Evolutionary conservation across 2,888 invertebrate genomes (phyloP), one percentile per base, ranked within the genome.

Genomic region (Notodonta dromedarius): DNA sequence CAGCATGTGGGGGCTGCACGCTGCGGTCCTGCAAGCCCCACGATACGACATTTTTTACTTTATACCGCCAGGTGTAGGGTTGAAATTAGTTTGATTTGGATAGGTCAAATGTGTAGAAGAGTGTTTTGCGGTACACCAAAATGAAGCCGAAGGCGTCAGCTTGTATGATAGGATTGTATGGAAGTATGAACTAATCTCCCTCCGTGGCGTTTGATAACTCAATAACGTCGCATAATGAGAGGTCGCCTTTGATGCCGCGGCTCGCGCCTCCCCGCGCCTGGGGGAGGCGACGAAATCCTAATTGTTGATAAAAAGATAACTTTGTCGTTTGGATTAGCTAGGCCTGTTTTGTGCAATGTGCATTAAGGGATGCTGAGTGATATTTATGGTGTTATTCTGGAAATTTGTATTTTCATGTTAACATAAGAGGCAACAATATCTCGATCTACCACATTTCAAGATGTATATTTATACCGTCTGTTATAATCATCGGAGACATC

Each of bases 301-400:
- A 93, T 93, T 93, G 90, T 83, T 92, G 93, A 93, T 93, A 93
- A 92, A 93, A 93, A 93, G 93, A 93, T 93, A 93, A 91, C 87
- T 89, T 87, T 86, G 81, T 80, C 79, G 78, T 81, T 24, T 77
- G 73, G 66, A 69, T 80, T 76, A 76, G 54, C 12, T 79, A 79
- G 75, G 76, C 79, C 79, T 83, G 86, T 85, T 82, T 83, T 13
- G 46, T 82, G 80, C 70, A 66, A 61, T 73, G 46, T 46, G 72
- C 74, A 74, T 76, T 76, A 79, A 73, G 75, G 52, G 32, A 51
- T 14, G 12, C 12, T 48, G 65, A 58, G 53, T 55, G 52, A 16
- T 55, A 40, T 58, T 61, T 62, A 57, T 67, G 61, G 63, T 65
- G 56, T 40, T 46, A 46, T n/a, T 46, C n/a, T 46, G 13, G 13